A percentile compares a stretch with the other conserved stretches of the same genome.
phyloP scores from a whole-genome alignment of 2,113 vertebrate species.

The Cardinalis cardinalis region DNA sequence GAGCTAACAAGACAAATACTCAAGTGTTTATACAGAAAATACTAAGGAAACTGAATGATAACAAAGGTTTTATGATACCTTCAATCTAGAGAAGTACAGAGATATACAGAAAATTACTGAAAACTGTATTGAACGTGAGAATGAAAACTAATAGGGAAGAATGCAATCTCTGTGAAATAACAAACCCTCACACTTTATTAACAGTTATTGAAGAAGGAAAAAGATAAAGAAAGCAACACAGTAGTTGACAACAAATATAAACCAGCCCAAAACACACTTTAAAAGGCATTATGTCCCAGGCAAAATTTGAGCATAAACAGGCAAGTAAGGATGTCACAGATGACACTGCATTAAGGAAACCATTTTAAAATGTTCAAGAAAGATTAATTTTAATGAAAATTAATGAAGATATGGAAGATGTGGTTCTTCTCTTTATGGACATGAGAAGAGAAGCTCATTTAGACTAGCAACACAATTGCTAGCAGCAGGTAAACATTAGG shows the following conservation, averaged over 20 bases:
- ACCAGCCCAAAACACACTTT: not conserved
- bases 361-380: not conserved
- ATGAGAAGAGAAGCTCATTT: not conserved
- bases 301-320: not conserved
- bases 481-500: constrained; percentile 35
- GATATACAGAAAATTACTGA: not conserved
- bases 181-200: not conserved
- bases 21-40: not conserved
- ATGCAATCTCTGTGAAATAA: not conserved
- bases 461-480: not conserved
- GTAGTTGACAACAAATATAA: not conserved
- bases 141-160: not conserved
- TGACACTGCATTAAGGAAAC: not conserved
- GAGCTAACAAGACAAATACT: constrained; percentile 19
- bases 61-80: not conserved
- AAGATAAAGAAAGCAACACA: not conserved
- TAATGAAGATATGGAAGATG: not conserved
- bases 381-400: not conserved
- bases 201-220: not conserved
- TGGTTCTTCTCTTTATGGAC: not conserved
- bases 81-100: not conserved
- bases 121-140: not conserved
- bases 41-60: not conserved
- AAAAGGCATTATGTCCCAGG: not conserved
- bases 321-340: not conserved